phyloP scores from a whole-genome alignment of 2,888 invertebrate species.

The Ctenicera cuprea region DNA sequence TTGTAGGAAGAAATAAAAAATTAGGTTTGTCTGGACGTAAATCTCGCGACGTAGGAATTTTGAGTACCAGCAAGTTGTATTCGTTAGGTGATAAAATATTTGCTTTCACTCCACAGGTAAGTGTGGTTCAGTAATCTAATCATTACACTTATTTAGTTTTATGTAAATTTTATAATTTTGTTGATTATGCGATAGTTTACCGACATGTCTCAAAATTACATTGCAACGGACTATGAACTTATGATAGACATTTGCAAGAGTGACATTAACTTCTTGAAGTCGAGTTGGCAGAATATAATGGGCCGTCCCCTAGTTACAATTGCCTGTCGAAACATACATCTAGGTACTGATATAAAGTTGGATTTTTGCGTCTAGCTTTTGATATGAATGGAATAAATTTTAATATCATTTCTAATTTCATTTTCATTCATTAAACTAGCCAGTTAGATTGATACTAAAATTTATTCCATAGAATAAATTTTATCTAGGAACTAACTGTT shows the following conservation, averaged over 20 bases:
- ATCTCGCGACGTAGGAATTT: constrained; percentile 96
- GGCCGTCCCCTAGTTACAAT: constrained; percentile 97
- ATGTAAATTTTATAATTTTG: constrained; percentile 33
- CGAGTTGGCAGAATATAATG: constrained; percentile 98
- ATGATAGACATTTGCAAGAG: constrained; percentile 98
- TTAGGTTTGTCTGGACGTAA: constrained; percentile 95
- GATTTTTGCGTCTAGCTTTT: constrained; percentile 26
- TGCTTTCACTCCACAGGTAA: constrained; percentile 99
- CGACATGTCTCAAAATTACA: constrained; percentile 98
- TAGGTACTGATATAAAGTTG: constrained; percentile 79
- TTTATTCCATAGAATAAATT: constrained; percentile 31
- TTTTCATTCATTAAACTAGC: not conserved
- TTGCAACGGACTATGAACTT: constrained; percentile 97
- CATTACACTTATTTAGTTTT: constrained; percentile 18
- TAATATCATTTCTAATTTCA: not conserved
- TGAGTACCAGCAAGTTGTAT: constrained; percentile 98
- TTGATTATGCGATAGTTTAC: constrained; percentile 84
- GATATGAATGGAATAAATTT: constrained; percentile 39
- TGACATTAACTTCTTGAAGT: constrained; percentile 98
- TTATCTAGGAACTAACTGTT: constrained; percentile 35
- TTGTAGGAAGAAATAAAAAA: constrained; percentile 92
- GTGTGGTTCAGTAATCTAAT: constrained; percentile 54
- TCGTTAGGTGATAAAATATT: constrained; percentile 96
- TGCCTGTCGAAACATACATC: constrained; percentile 89
- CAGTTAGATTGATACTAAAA: not conserved